Conservation (phyloP, 2,888 invertebrate species). For the Tipula helvola region DNA sequence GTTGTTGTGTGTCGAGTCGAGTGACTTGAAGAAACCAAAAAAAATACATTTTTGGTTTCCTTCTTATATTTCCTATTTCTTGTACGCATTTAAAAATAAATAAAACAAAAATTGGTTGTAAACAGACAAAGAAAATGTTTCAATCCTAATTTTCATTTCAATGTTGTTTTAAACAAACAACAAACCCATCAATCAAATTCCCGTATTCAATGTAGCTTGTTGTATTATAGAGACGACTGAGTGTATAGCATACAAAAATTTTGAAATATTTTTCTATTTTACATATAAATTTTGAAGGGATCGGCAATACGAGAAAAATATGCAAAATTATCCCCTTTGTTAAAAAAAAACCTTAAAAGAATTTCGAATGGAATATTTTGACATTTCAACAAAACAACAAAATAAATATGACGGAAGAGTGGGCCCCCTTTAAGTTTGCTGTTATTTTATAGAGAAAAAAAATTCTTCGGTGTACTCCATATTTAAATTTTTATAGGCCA, state of each 20-base stretch:
- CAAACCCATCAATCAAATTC: conserved; percentile 4
- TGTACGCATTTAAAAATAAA: neutral
- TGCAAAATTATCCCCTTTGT: neutral
- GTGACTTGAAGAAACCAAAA: neutral
- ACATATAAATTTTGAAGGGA: neutral
- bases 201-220: neutral
- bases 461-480: neutral
- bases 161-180: neutral
- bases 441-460: neutral
- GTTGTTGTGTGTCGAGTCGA: neutral
- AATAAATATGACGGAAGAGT: neutral
- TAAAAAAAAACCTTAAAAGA: neutral
- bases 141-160: neutral
- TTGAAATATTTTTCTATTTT: neutral
- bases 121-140: neutral
- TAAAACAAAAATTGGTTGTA: neutral
- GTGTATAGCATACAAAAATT: neutral
- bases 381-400: neutral
- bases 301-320: neutral
- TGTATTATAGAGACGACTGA: neutral
- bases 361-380: neutral
- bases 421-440: neutral
- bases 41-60: neutral
- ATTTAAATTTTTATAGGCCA: neutral
- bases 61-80: neutral